These are phyloP conservation scores for Phalangium opilio DNA, from an alignment of 2,888 invertebrate genomes.

Conservation along the genomic window DNA sequence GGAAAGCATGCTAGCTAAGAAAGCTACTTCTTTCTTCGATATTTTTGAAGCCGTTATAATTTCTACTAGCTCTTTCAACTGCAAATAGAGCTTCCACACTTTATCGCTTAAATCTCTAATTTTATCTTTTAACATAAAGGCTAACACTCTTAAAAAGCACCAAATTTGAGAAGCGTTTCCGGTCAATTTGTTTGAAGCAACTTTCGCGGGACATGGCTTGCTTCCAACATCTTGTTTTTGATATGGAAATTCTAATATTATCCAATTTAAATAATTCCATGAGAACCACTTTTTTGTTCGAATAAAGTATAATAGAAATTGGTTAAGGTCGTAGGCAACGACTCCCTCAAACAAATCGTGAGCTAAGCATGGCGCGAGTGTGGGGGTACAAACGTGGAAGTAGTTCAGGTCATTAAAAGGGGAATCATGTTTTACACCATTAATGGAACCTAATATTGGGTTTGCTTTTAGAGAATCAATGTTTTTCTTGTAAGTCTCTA, in stretches of 20 bases:
- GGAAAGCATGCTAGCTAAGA: background rate
- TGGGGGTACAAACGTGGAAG: background rate
- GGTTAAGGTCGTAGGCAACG: background rate
- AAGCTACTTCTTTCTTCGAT: background rate
- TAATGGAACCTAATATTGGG: no score
- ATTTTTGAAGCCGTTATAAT: conserved; percentile 2
- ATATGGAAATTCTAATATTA: no score
- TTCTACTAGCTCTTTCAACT: background rate
- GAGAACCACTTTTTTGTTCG: background rate
- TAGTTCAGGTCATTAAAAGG: background rate
- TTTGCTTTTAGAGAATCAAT: no score
- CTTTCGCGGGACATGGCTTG: background rate
- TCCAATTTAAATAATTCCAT: background rate
- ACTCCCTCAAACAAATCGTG: background rate
- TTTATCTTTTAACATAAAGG: background rate
- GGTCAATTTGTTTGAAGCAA: background rate
- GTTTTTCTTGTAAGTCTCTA: no score
- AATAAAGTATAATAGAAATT: background rate
- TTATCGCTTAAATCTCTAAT: background rate
- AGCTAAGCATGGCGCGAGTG: background rate
- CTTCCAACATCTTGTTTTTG: no score
- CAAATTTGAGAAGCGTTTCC: background rate
- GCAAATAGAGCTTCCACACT: background rate
- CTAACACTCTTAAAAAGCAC: background rate
- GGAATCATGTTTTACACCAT: background rate